Conservation (phyloP, 1,140 invertebrate genomes). For the Drosophila lacertosa region DNA sequence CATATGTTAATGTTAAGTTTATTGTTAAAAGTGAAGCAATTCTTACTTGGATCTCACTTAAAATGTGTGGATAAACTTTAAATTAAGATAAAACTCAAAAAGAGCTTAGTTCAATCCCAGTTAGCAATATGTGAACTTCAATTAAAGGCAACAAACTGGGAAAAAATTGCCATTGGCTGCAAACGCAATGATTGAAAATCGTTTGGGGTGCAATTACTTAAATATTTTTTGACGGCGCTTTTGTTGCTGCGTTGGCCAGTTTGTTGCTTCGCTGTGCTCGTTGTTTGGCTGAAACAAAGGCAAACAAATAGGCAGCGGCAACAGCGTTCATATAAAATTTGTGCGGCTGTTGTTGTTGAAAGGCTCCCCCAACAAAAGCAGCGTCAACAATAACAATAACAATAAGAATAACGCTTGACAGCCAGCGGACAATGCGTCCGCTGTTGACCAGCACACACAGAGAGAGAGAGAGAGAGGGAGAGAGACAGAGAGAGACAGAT, state of each 20-base stretch:
- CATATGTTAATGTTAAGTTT: too few relatives aligned
- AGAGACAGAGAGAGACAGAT: too few relatives aligned
- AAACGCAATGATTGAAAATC: conserved; percentile 11
- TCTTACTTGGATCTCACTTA: too few relatives aligned
- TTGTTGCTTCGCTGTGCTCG: background rate
- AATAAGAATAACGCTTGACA: conserved; percentile 59
- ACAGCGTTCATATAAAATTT: conserved; percentile 32
- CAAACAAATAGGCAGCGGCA: conserved; percentile 31
- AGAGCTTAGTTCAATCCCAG: too few relatives aligned
- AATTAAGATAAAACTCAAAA: too few relatives aligned
- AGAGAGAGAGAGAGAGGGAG: too few relatives aligned
- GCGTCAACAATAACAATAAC: conserved; percentile 35
- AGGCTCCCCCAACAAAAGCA: conserved; percentile 26
- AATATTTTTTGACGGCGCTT: conserved; percentile 25
- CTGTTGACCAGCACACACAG: conserved; percentile 55
- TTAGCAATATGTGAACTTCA: too few relatives aligned
- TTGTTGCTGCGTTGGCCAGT: conserved; percentile 9
- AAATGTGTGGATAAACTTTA: too few relatives aligned
- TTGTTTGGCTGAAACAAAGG: conserved; percentile 40
- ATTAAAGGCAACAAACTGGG: too few relatives aligned
- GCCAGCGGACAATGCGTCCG: conserved; percentile 53
- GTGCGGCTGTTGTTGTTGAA: conserved; percentile 21
- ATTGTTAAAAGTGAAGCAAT: too few relatives aligned
- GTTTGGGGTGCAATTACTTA: conserved; percentile 32
- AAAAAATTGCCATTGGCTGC: conserved; percentile 1